A percentile compares a stretch with the other conserved stretches of the same genome.
phyloP scores from a whole-genome alignment of 2,797 vertebrate genomes.

The Novumbra hubbsi region DNA sequence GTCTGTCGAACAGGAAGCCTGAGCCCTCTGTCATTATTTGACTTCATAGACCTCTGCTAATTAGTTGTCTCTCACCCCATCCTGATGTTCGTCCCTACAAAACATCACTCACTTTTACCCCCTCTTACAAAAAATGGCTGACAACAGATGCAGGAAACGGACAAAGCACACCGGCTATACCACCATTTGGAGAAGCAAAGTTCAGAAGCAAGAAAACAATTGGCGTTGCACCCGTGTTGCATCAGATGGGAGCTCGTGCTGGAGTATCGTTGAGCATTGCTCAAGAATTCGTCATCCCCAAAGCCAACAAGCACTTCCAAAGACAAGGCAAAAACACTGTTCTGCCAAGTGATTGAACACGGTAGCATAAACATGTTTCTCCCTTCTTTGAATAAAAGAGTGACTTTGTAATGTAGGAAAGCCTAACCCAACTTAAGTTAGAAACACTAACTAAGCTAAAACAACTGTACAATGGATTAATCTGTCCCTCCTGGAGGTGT shows the following conservation, averaged over 20 bases:
- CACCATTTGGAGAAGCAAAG: slow-evolving; percentile 60
- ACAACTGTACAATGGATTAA: slow-evolving; percentile 71
- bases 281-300: slow-evolving; percentile 76
- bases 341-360: slow-evolving; percentile 72
- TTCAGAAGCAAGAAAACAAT: slow-evolving; percentile 71
- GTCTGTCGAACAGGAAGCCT: slow-evolving; percentile 7
- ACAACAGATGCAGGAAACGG: slow-evolving; percentile 30
- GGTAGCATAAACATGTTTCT: slow-evolving; percentile 52
- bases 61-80: slow-evolving; percentile 26
- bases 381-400: slow-evolving; percentile 29
- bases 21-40: slow-evolving; percentile 47
- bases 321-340: slow-evolving; percentile 74
- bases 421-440: slow-evolving; percentile 46
- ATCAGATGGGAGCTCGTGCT: slow-evolving; percentile 70
- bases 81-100: slow-evolving; percentile 27
- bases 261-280: slow-evolving; percentile 69
- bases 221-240: slow-evolving; percentile 70
- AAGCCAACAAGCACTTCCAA: slow-evolving; percentile 76
- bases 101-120: background rate
- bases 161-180: slow-evolving; percentile 33
- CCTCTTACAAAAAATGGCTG: slow-evolving; percentile 32
- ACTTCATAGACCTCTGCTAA: slow-evolving; percentile 55
- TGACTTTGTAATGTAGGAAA: slow-evolving; percentile 57
- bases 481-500: slow-evolving; percentile 68
- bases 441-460: slow-evolving; percentile 57